A percentile compares a stretch with the other conserved stretches of the same genome.
Conservation (phyloP, 2,888 invertebrate species). For the Petrolisthes manimaculis region DNA sequence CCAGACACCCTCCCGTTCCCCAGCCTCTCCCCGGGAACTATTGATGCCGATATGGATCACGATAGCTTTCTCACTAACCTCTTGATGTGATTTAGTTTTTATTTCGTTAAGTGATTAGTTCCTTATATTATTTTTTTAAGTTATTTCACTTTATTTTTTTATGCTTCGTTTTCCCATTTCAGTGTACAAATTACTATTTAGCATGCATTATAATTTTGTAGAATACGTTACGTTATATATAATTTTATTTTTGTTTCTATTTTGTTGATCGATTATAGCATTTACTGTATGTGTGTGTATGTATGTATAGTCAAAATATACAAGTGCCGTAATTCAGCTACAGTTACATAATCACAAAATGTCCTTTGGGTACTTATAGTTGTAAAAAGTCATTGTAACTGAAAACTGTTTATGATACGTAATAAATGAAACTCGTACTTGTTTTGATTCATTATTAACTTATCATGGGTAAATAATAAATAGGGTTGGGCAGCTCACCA, state of each 20-base stretch:
- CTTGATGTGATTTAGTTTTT: constrained; percentile 30
- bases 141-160: neutral
- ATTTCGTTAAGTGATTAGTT: neutral
- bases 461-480: too few species aligned
- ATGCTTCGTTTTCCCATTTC: neutral
- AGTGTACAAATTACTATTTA: constrained; percentile 21
- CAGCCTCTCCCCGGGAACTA: constrained; percentile 50
- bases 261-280: neutral
- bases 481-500: too few species aligned
- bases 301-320: too few species aligned
- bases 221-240: neutral
- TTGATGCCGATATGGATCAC: constrained; percentile 51
- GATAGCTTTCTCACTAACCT: constrained; percentile 56
- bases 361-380: too few species aligned
- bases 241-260: constrained; percentile 14
- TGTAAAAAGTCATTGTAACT: too few species aligned
- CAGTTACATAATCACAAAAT: neutral
- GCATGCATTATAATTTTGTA: neutral
- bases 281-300: neutral
- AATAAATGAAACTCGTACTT: too few species aligned
- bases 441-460: too few species aligned
- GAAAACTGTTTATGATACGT: too few species aligned
- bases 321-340: neutral
- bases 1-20: constrained; percentile 47
- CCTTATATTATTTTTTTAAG: constrained; percentile 36